phyloP scores from a whole-genome alignment of 2,888 invertebrate species.

The Eledona agricola region DNA sequence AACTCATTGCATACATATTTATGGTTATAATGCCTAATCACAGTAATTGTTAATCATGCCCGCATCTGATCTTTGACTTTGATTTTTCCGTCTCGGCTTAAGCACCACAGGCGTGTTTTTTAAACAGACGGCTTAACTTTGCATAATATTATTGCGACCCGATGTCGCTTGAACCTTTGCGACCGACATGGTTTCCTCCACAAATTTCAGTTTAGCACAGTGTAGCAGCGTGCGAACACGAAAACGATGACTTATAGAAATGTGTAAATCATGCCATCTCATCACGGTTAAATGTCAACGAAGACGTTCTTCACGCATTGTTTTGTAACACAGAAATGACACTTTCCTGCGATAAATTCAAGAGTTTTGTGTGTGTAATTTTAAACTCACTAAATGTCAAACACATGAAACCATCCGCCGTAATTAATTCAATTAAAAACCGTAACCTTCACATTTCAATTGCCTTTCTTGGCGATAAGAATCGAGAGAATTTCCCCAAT shows the following conservation, averaged over 20 bases:
- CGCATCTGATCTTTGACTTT: conserved; percentile 13
- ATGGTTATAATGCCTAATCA: conserved; percentile 12
- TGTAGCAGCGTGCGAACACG: conserved; percentile 1
- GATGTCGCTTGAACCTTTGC: too few relatives aligned
- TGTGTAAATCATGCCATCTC: conserved; percentile 28
- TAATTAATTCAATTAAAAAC: conserved; percentile 23
- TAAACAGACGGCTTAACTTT: conserved; percentile 6
- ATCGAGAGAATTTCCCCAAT: conserved; percentile 11
- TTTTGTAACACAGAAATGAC: conserved; percentile 32
- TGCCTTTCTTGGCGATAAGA: conserved; percentile 26
- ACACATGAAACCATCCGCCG: conserved; percentile 7
- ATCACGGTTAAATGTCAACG: conserved; percentile 34
- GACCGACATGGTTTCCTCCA: too few relatives aligned
- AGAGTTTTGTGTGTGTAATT: background rate
- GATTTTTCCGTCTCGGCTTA: conserved; percentile 1
- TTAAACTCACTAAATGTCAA: conserved; percentile 2
- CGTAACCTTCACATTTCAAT: conserved; percentile 32
- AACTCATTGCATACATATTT: conserved; percentile 8
- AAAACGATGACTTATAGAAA: conserved; percentile 2
- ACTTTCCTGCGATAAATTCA: too few relatives aligned
- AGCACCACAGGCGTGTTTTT: background rate
- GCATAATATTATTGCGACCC: conserved; percentile 12
- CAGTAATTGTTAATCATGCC: conserved; percentile 14
- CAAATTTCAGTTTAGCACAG: too few relatives aligned
- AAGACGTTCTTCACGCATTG: conserved; percentile 22